Percentiles rank a stretch among this genome's conserved stretches.
Conservation (phyloP, 2,113 vertebrate species). For the Callipepla squamata region DNA sequence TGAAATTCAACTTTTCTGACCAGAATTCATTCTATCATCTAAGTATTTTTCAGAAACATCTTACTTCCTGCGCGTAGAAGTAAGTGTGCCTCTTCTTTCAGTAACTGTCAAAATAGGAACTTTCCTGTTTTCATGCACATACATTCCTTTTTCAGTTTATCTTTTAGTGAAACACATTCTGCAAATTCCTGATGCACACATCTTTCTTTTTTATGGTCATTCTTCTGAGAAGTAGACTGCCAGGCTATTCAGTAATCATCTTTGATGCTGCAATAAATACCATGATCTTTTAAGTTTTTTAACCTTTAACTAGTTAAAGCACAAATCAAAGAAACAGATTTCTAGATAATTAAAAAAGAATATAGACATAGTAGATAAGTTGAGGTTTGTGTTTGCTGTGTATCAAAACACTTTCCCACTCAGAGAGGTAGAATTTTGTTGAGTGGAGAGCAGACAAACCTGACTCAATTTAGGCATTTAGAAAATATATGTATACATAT, state of each 20-base stretch:
- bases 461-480: neutral
- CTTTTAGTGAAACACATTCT: constrained; percentile 51
- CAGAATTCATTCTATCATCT: neutral
- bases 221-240: constrained; percentile 51
- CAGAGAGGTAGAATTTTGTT: neutral
- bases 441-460: neutral
- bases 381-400: constrained; percentile 38
- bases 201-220: constrained; percentile 73
- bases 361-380: constrained; percentile 45
- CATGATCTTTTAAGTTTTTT: constrained; percentile 59
- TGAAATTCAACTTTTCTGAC: constrained; percentile 11
- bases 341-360: constrained; percentile 36
- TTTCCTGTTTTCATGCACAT: constrained; percentile 10
- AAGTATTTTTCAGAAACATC: neutral
- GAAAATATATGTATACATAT: neutral
- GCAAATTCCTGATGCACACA: constrained; percentile 42
- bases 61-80: neutral
- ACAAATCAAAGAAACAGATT: constrained; percentile 53
- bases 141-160: constrained; percentile 69
- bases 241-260: constrained; percentile 59
- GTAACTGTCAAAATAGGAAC: constrained; percentile 16
- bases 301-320: constrained; percentile 62
- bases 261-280: constrained; percentile 65
- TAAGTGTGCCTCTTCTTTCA: neutral
- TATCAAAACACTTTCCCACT: neutral